Conservation (phyloP, 1,140 invertebrate species). For the Hydropsyche tenuis region DNA sequence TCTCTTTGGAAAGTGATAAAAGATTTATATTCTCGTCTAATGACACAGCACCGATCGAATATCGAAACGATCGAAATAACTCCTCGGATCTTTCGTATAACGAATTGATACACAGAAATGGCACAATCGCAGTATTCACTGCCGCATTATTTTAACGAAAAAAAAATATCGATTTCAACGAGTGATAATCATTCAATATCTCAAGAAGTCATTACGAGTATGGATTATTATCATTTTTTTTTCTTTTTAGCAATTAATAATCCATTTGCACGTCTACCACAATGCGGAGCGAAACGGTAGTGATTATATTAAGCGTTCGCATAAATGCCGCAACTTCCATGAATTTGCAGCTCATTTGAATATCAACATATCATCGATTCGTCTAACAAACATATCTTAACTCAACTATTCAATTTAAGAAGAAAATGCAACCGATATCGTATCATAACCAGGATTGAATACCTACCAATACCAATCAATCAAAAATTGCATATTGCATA, state of each 20-base stretch:
- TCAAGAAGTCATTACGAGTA: too few relatives aligned
- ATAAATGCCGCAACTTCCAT: constrained; percentile 26
- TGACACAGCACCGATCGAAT: constrained; percentile 25
- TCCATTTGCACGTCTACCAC: constrained; percentile 28
- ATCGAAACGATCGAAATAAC: constrained; percentile 25
- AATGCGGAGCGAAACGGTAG: too few relatives aligned
- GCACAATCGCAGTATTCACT: background rate
- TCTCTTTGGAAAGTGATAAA: constrained; percentile 42
- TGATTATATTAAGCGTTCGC: too few relatives aligned
- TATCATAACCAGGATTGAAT: too few relatives aligned
- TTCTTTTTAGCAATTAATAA: background rate
- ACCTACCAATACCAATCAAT: too few relatives aligned
- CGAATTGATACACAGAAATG: background rate
- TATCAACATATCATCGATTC: constrained; percentile 16
- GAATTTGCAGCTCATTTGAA: constrained; percentile 16
- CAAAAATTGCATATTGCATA: too few relatives aligned
- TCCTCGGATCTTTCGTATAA: background rate
- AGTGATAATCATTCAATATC: too few relatives aligned
- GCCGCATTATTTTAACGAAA: background rate
- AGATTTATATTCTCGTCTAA: constrained; percentile 41
- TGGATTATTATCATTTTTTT: too few relatives aligned
- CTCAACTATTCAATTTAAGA: background rate
- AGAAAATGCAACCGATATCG: background rate
- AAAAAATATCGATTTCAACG: too few relatives aligned
- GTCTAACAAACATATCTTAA: background rate